Evolutionary conservation across 92 coral and sea anemone genomes (phyloP).

Genomic region (Galaxea fascicularis): DNA sequence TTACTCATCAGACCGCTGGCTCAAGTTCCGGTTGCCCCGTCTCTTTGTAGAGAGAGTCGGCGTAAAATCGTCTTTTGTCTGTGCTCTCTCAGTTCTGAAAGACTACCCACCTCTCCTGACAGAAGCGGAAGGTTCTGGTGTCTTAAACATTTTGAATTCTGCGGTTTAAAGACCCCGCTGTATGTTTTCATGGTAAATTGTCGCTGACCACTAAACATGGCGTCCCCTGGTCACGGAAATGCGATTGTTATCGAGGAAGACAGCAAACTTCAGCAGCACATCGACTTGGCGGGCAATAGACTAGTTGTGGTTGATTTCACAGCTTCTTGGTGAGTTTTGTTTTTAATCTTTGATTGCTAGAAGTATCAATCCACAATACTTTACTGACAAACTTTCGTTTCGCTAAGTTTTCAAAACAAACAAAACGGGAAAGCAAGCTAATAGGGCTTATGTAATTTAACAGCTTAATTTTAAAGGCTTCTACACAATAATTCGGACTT

Average conservation of each 20-base stretch:
- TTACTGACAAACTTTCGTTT: no score
- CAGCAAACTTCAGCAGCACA: conserved; percentile 76
- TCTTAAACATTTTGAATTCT: not conserved
- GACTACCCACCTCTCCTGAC: not conserved
- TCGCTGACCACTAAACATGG: conserved; percentile 46
- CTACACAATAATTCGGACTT: not conserved
- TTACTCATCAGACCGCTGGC: conserved; percentile 31
- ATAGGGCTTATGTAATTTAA: not conserved
- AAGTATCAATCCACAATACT: not conserved
- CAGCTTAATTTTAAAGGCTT: no score
- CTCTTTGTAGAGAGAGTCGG: no score
- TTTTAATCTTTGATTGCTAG: not conserved
- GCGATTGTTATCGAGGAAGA: conserved; percentile 82
- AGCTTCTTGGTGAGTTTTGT: conserved; percentile 83
- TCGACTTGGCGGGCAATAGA: conserved; percentile 81
- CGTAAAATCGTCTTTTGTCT: conserved; percentile 10
- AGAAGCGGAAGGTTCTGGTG: not conserved
- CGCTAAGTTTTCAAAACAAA: not conserved
- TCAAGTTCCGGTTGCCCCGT: not conserved
- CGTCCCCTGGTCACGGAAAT: conserved; percentile 86
- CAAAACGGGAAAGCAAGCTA: not conserved
- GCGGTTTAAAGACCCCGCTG: not conserved
- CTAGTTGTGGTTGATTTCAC: conserved; percentile 94
- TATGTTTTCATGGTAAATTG: not conserved
- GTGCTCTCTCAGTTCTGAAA: no score